phyloP scores from a whole-genome alignment of 2,113 vertebrate genomes.

The Cyphomyrus plagiostoma region DNA sequence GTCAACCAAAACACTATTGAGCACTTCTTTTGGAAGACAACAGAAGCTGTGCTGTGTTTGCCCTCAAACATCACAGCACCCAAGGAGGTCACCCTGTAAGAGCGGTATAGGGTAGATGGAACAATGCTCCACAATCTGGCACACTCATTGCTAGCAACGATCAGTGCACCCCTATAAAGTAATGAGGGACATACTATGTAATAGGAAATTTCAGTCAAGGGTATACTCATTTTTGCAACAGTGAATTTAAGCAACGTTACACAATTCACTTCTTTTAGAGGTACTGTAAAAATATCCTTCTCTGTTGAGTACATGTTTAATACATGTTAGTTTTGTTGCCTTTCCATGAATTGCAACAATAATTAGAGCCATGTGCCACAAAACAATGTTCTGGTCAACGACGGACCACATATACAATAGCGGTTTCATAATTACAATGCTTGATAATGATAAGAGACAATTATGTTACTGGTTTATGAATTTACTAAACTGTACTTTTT shows the following conservation, averaged over 20 bases:
- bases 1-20: not conserved
- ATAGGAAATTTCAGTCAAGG: not conserved
- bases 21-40: not conserved
- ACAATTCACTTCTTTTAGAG: not conserved
- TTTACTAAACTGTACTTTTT: not conserved
- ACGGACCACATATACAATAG: not conserved
- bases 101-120: not conserved
- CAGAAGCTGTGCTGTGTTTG: not conserved
- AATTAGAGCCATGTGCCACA: not conserved
- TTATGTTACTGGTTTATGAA: not conserved
- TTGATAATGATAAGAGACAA: not conserved
- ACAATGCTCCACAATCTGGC: not conserved
- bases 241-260: not conserved
- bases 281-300: not conserved
- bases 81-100: conserved; percentile 7
- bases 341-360: not conserved
- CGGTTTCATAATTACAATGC: not conserved
- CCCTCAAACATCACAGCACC: conserved; percentile 8
- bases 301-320: not conserved
- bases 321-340: not conserved
- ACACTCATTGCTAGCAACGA: not conserved
- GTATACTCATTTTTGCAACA: not conserved
- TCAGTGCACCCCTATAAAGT: not conserved
- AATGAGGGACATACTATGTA: not conserved
- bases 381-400: not conserved